A percentile compares a stretch with the other conserved stretches of the same genome.
These are phyloP conservation scores for Tragelaphus strepsiceros DNA, from an alignment of 2,113 vertebrate species.

Conservation along the genomic window DNA sequence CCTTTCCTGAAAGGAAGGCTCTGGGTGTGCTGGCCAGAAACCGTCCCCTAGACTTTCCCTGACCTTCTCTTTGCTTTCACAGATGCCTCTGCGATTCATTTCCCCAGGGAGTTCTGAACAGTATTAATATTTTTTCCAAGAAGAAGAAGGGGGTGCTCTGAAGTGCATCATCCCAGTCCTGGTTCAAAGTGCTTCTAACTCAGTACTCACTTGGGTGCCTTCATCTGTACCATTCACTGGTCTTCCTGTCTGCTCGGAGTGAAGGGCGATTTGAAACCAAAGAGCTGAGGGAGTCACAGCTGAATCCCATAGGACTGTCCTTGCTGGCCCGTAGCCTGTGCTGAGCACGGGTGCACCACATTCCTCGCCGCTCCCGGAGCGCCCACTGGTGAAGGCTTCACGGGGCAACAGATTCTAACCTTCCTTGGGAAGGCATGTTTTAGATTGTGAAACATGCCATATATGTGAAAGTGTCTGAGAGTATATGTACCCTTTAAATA, in stretches of 20 bases:
- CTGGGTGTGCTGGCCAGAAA: background rate
- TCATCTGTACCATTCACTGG: background rate
- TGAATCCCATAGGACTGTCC: background rate
- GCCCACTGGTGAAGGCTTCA: background rate
- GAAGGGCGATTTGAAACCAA: background rate
- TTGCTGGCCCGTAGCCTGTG: background rate
- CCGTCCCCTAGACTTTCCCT: background rate
- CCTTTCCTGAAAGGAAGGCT: slow-evolving; percentile 1
- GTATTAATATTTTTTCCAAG: background rate
- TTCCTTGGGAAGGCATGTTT: background rate
- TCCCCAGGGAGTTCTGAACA: background rate
- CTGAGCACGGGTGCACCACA: rapidly evolving
- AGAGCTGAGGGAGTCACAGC: background rate
- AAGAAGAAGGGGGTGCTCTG: background rate
- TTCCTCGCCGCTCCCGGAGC: rapidly evolving
- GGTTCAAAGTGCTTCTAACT: background rate
- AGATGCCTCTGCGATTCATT: background rate
- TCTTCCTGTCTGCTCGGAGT: background rate
- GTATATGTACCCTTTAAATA: background rate
- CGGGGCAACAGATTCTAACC: background rate
- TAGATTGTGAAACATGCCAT: background rate
- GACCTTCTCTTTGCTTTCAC: background rate
- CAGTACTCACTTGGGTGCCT: background rate
- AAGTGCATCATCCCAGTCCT: background rate
- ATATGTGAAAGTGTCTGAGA: background rate